These are phyloP conservation scores for Psilanteris sp. DNA, from an alignment of 1,140 invertebrate genomes.

Conservation along the genomic window DNA sequence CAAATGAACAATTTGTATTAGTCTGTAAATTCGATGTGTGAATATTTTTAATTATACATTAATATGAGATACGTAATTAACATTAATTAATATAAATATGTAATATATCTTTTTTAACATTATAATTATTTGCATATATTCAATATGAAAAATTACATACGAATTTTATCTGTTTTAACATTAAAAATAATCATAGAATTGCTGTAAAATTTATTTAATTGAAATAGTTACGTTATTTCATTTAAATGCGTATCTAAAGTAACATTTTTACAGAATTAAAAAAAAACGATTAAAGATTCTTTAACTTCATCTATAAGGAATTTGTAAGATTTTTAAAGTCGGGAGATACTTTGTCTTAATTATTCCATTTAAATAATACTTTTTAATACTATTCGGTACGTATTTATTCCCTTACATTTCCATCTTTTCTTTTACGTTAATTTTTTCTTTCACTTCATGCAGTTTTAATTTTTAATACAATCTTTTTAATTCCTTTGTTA, in stretches of 20 bases:
- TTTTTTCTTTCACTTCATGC: conserved; percentile 48
- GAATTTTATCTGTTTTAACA: too few relatives aligned
- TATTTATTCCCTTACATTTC: conserved; percentile 48
- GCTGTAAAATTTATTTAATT: too few relatives aligned
- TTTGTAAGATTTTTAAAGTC: conserved; percentile 36
- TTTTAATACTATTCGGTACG: conserved; percentile 59
- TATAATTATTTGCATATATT: too few relatives aligned
- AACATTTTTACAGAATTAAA: too few relatives aligned
- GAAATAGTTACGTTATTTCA: too few relatives aligned
- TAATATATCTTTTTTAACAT: too few relatives aligned
- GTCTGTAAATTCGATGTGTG: conserved; percentile 16
- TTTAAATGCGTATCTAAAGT: too few relatives aligned
- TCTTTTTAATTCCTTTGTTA: conserved; percentile 45
- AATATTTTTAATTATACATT: conserved; percentile 10
- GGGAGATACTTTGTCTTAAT: conserved; percentile 64
- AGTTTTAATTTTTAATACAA: conserved; percentile 52
- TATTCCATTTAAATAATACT: conserved; percentile 67
- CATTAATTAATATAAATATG: too few relatives aligned
- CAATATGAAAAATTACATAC: too few relatives aligned
- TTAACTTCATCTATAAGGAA: conserved; percentile 46
- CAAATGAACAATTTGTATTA: conserved; percentile 22
- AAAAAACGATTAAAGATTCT: too few relatives aligned
- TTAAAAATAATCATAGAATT: too few relatives aligned
- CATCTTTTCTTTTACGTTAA: conserved; percentile 36
- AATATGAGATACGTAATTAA: too few relatives aligned